A percentile compares a stretch with the other conserved stretches of the same genome.
These are phyloP conservation scores for Cetoscarus ocellatus DNA, from an alignment of 2,797 vertebrate species.

Conservation along the genomic window DNA sequence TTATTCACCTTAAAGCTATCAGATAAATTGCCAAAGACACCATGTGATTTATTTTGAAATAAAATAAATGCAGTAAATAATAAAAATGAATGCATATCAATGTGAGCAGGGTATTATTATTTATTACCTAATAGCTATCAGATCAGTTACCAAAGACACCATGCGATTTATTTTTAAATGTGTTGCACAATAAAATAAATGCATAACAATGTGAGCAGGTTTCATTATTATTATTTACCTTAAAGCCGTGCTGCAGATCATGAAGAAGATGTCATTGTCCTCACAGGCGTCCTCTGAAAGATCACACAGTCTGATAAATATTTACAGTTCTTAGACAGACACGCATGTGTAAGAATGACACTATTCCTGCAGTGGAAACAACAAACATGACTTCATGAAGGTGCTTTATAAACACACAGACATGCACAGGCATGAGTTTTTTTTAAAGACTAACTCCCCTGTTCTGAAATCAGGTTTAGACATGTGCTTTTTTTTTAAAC, in stretches of 20 bases:
- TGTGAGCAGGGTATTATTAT: too few species aligned
- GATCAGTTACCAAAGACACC: too few species aligned
- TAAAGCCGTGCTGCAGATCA: constrained; percentile 6
- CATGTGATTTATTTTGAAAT: too few species aligned
- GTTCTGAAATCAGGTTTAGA: too few species aligned
- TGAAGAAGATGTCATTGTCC: constrained; percentile 13
- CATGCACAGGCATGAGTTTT: too few species aligned
- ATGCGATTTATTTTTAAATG: neutral
- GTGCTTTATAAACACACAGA: neutral
- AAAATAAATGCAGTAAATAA: too few species aligned
- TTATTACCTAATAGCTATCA: too few species aligned
- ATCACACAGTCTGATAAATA: neutral
- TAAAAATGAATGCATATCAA: too few species aligned
- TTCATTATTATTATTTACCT: neutral
- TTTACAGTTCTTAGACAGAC: neutral
- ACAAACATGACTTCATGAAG: neutral
- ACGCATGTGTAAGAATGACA: neutral
- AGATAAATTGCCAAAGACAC: too few species aligned
- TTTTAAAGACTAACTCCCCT: too few species aligned
- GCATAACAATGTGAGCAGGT: neutral
- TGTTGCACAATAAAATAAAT: neutral
- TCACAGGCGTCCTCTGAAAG: neutral
- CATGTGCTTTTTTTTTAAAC: too few species aligned
- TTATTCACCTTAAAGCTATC: too few species aligned
- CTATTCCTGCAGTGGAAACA: constrained; percentile 4